phyloP scores from a whole-genome alignment of 2,888 invertebrate species.

The Plagodis dolabraria region DNA sequence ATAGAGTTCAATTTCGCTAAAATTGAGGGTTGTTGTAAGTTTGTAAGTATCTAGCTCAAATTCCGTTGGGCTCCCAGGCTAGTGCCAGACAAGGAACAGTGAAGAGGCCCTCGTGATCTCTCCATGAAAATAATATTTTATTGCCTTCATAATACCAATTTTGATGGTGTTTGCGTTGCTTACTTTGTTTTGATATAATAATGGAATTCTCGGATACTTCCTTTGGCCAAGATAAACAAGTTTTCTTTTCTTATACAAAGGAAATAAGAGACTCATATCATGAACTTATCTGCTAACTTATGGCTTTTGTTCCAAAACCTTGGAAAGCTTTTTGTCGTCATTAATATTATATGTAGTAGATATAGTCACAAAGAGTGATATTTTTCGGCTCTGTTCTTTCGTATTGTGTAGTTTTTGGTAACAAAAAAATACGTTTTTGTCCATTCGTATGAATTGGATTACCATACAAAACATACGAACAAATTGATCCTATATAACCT shows the following conservation, averaged over 20 bases:
- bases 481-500: too few species aligned
- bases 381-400: too few species aligned
- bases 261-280: constrained; percentile 22
- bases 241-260: constrained; percentile 30
- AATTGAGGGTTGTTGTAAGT: constrained; percentile 20
- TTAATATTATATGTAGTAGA: background rate
- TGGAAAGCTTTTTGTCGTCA: constrained; percentile 23
- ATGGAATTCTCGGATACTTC: constrained; percentile 30
- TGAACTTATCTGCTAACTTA: constrained; percentile 22
- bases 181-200: constrained; percentile 48
- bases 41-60: constrained; percentile 69
- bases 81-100: constrained; percentile 56
- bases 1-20: constrained; percentile 45
- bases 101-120: constrained; percentile 68
- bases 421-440: too few species aligned
- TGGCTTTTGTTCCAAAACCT: constrained; percentile 19
- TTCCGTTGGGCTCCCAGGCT: constrained; percentile 63
- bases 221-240: constrained; percentile 36
- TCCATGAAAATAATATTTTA: constrained; percentile 79
- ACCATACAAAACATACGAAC: too few species aligned
- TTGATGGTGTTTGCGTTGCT: constrained; percentile 51
- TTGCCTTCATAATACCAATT: constrained; percentile 60
- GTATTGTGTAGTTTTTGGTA: too few species aligned
- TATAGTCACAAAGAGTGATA: too few species aligned
- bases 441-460: too few species aligned